A percentile compares a stretch with the other conserved stretches of the same genome.
Conservation (phyloP, 2,113 vertebrate species). For the human region DNA sequence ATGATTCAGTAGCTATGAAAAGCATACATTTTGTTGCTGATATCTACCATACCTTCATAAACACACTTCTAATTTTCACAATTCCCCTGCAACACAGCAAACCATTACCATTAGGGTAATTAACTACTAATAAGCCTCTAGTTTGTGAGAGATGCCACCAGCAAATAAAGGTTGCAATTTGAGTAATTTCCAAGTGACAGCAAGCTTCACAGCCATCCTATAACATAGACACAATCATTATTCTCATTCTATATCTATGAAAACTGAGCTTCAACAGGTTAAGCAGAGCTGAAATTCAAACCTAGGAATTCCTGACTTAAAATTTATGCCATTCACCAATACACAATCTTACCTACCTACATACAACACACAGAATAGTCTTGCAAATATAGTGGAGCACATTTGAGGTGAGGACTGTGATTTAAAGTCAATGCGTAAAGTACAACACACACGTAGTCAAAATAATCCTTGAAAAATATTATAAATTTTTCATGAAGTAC, state of each 20-base stretch:
- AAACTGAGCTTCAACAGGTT: background rate
- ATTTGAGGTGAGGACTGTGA: background rate
- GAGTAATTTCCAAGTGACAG: background rate
- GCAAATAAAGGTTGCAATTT: background rate
- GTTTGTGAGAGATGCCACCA: background rate
- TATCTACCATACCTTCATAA: background rate
- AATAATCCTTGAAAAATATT: background rate
- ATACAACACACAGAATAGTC: background rate
- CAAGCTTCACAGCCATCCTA: background rate
- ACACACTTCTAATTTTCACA: background rate
- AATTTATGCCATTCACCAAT: background rate
- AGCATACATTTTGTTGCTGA: background rate
- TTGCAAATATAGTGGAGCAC: background rate
- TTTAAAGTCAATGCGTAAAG: background rate
- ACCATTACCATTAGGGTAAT: background rate
- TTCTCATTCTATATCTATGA: background rate
- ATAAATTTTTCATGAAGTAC: background rate
- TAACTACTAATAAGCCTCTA: background rate
- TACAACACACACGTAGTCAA: background rate
- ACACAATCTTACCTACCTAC: background rate
- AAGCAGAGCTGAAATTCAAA: background rate
- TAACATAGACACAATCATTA: fast-evolving
- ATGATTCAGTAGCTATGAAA: background rate
- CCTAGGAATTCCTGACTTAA: background rate
- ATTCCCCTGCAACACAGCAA: background rate